Evolutionary conservation across 1,140 invertebrate species (phyloP), one percentile per base, ranked within the genome.

Genomic region (Hypsibius dujardini): DNA sequence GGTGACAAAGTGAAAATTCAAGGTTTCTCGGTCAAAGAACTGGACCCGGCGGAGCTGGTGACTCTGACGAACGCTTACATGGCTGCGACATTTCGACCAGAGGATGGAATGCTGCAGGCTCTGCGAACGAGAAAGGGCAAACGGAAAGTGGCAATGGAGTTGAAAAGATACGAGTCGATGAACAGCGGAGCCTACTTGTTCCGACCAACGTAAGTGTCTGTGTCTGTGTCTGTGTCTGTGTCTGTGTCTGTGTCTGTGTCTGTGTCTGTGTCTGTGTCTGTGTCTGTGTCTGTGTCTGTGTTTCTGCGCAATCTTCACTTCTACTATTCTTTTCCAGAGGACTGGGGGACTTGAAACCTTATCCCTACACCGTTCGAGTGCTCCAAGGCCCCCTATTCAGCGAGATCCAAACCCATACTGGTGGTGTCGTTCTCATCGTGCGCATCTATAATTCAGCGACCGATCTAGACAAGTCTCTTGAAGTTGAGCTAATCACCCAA

Each of bases 141-240:
- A 14, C 62, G 42, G 3, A 12, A 7, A 14, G 45, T 67, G 3
- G 12, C 12, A 3, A 7, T 67, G 3, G 62, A 67, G 42, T 42
- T 67, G 7, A 67, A 67, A 42, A 12, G 62, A 14, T 67, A 67
- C 42, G 62, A 67, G 42, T 3, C 62, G 7, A 67, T 3, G 12
- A 7, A 42, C 12, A 14, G 7, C 42, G 95, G 95, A 0, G 95
- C 94, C 0, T 98, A 98, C 79, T 81, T 98, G 0, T 97, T 98
- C 76, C 91, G 92, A 85, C 91, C 92, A 0, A n/a, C n/a, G n/a
- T n/a, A n/a, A n/a, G n/a, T n/a, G n/a, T n/a, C n/a, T n/a, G n/a
- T n/a, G n/a, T n/a, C n/a, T n/a, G n/a, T n/a, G n/a, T n/a, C n/a
- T n/a, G n/a, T n/a, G n/a, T n/a, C n/a, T n/a, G n/a, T n/a, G n/a